Base-by-base conservation (phyloP, 2,113 vertebrate genomes). In the Saimiri boliviensis region DNA sequence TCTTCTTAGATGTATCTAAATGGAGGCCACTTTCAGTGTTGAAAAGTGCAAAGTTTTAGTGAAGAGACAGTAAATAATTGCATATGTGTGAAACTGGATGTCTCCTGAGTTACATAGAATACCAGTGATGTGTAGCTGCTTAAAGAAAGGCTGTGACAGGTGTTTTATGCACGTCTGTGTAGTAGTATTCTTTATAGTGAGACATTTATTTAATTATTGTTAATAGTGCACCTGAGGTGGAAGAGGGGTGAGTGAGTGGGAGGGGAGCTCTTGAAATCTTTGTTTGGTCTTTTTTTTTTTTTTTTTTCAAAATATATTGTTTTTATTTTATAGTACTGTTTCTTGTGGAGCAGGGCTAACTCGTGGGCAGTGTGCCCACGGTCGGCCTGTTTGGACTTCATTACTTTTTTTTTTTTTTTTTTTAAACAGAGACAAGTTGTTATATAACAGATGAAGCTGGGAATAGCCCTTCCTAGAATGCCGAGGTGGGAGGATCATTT, bases 181-280 rank as follows among this genome's bases (percentile, higher is more conserved):
- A 77, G 84, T 45, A 27, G 73, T 21, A 30, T 91, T 85, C 77
- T 54, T 0, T 10, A 13, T 63, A 63, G 60, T 63, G 20, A 54
- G 89, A 96, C 89, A 80, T 83, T 52, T 83, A 76, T 93, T 94
- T 93, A 40, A 74, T 95, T 70, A 90, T 96, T 82, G 32, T 84
- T 93, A 5, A 58, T 52, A 52, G 27, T 71, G 68, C 71, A 71
- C 81, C 58, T 71, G 68, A 92, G 63, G 42, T 30, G 12, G 35
- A 56, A n/a, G 76, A 16, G 66, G 74, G 42, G 42, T 47, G 60
- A 19, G 40, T 35, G 5, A 14, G 45, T 83, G 68, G 63, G 5
- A 63, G 30, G 20, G 2, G 17, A 35, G 42, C 30, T 87, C 66
- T 89, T 40, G 37, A 49, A 52, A 58, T 86, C 60, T 60, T 84